A percentile compares a stretch with the other conserved stretches of the same genome.
phyloP scores from a whole-genome alignment of 2,113 vertebrate species.

The Heptranchias perlo region DNA sequence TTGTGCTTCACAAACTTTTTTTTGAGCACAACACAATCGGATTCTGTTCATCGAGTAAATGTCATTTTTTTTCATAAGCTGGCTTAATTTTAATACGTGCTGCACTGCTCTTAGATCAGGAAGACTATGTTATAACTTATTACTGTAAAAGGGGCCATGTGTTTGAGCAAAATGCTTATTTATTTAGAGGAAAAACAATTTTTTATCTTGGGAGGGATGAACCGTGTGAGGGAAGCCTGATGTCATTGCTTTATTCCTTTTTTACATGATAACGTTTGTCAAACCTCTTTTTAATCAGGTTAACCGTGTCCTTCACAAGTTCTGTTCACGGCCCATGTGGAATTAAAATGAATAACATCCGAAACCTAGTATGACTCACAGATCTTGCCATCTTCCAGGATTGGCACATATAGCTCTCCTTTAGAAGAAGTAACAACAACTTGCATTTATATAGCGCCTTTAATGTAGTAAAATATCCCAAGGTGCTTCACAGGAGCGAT shows the following conservation, averaged over 20 bases:
- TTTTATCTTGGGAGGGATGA: not conserved
- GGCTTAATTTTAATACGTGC: no score
- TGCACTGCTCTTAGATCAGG: no score
- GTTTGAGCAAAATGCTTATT: not conserved
- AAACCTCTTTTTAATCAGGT: not conserved
- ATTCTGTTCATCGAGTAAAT: no score
- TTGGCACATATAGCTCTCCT: not conserved
- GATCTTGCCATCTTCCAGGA: not conserved
- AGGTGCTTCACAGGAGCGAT: not conserved
- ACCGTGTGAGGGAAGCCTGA: not conserved
- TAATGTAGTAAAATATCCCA: no score
- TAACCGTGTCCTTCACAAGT: not conserved
- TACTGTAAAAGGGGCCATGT: not conserved
- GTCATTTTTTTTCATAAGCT: no score
- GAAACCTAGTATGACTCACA: not conserved
- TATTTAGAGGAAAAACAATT: not conserved
- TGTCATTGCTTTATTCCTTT: not conserved
- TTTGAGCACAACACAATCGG: no score
- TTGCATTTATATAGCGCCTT: not conserved
- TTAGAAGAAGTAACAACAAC: not conserved
- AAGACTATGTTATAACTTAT: not conserved
- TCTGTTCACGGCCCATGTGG: not conserved
- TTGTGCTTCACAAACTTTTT: no score
- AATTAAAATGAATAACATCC: not conserved
- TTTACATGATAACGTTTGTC: not conserved